Evolutionary conservation across 2,113 vertebrate species (phyloP).

Genomic region (Vombatus ursinus): DNA sequence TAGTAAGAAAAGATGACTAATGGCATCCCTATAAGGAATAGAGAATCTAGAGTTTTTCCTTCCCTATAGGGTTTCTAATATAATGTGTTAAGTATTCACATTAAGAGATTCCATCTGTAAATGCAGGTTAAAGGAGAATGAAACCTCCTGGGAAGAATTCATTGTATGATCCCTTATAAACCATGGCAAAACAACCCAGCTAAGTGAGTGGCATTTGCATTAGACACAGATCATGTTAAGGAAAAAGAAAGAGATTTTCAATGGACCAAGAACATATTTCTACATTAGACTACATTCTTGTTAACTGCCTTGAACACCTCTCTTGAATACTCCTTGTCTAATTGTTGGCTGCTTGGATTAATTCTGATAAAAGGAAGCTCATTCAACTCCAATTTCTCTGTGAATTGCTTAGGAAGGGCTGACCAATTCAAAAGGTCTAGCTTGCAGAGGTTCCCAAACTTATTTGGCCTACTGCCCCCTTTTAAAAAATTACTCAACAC

Average conservation of each 20-base stretch:
- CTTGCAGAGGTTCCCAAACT: no score
- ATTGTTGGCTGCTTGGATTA: not conserved
- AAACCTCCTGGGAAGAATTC: not conserved
- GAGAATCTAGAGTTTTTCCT: not conserved
- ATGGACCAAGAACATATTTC: not conserved
- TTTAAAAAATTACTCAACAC: no score
- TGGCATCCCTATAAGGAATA: not conserved
- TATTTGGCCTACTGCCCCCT: no score
- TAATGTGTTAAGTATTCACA: not conserved
- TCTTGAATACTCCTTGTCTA: not conserved
- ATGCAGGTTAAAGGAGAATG: not conserved
- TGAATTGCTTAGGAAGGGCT: not conserved
- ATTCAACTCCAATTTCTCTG: not conserved
- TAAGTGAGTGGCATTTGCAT: not conserved
- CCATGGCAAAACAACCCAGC: not conserved
- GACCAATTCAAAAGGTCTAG: not conserved
- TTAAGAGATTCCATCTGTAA: not conserved
- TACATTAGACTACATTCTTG: not conserved
- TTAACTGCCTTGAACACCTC: not conserved
- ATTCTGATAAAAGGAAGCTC: not conserved
- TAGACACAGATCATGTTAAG: not conserved
- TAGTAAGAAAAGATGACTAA: not conserved
- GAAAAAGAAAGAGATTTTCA: not conserved
- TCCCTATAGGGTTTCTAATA: not conserved
- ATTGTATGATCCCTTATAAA: not conserved